phyloP scores from a whole-genome alignment of 2,888 invertebrate genomes.

The Crepidodera aurea region DNA sequence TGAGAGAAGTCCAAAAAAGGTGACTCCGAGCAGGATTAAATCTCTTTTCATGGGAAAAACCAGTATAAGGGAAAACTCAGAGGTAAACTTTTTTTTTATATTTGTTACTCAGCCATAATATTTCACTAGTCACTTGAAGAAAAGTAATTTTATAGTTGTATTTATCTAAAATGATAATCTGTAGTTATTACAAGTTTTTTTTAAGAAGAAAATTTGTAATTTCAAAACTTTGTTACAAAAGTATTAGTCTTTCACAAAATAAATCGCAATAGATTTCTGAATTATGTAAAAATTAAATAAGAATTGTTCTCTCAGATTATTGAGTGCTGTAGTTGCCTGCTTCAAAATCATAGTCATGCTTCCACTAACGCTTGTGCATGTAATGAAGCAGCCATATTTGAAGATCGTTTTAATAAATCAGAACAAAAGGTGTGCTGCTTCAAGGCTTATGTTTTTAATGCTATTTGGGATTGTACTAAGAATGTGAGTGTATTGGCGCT shows the following conservation, averaged over 20 bases:
- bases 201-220: too few relatives aligned
- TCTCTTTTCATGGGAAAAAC: constrained; percentile 66
- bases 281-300: too few relatives aligned
- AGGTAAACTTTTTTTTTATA: constrained; percentile 51
- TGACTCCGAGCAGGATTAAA: constrained; percentile 72
- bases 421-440: constrained; percentile 12
- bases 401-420: background rate
- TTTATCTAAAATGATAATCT: too few relatives aligned
- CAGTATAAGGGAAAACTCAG: constrained; percentile 51
- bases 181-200: too few relatives aligned
- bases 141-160: too few relatives aligned
- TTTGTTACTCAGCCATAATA: background rate
- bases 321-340: constrained; percentile 24
- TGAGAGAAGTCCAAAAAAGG: constrained; percentile 59
- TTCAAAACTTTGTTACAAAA: too few relatives aligned
- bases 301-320: constrained; percentile 23
- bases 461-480: constrained; percentile 27
- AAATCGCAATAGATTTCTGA: too few relatives aligned
- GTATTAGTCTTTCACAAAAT: too few relatives aligned
- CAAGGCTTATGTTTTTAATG: constrained; percentile 21
- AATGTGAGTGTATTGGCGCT: constrained; percentile 27
- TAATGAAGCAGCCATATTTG: background rate
- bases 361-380: constrained; percentile 13
- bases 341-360: constrained; percentile 9
- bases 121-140: background rate